These are phyloP conservation scores for Liparis tanakae DNA, from an alignment of 2,797 vertebrate species.

Conservation along the genomic window DNA sequence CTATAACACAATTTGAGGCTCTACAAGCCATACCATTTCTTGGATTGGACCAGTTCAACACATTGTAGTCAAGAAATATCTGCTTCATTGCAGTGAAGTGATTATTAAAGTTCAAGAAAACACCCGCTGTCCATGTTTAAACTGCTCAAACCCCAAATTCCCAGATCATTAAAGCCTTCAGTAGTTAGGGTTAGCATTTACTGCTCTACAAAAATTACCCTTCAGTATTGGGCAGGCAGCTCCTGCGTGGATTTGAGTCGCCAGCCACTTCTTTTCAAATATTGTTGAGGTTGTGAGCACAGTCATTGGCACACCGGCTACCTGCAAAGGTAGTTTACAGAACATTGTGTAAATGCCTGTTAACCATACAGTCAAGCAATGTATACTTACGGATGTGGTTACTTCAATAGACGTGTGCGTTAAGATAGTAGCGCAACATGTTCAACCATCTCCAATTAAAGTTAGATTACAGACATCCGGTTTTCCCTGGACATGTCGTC, in stretches of 20 bases:
- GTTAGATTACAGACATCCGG: conserved; percentile 8
- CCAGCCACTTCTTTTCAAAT: conserved; percentile 79
- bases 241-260: conserved; percentile 76
- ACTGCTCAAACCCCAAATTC: neutral
- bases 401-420: neutral
- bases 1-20: too few relatives aligned
- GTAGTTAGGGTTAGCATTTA: too few relatives aligned
- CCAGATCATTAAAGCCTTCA: neutral
- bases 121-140: neutral
- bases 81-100: too few relatives aligned
- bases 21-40: too few relatives aligned
- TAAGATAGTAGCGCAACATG: neutral
- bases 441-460: neutral
- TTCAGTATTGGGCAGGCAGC: conserved; percentile 77
- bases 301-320: conserved; percentile 76
- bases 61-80: too few relatives aligned
- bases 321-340: conserved; percentile 56
- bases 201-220: conserved; percentile 48
- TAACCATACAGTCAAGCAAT: neutral
- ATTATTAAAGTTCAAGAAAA: too few relatives aligned
- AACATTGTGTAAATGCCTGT: neutral
- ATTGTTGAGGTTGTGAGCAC: conserved; percentile 75
- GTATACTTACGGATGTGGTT: neutral
- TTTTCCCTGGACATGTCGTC: too few relatives aligned
- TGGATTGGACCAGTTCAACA: too few relatives aligned